phyloP scores from a whole-genome alignment of 2,888 invertebrate species.

The Drepanosiphum platanoidis region DNA sequence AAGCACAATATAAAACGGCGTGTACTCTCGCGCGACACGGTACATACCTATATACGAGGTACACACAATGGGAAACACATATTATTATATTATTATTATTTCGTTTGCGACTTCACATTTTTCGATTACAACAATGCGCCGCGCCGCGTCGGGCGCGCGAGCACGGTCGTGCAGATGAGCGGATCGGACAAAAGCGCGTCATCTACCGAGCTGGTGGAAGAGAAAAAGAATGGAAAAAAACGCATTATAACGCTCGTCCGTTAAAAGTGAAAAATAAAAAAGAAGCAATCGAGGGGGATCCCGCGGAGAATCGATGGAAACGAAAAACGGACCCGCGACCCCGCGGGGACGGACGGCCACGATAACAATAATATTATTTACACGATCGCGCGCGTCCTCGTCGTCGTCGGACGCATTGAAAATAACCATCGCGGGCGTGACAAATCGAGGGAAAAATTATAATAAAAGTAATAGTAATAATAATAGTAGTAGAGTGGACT shows the following conservation, averaged over 20 bases:
- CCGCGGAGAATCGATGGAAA: constrained; percentile 40
- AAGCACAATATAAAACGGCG: too few species aligned
- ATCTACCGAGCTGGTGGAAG: neutral
- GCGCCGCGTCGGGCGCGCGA: too few species aligned
- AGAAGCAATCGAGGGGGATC: constrained; percentile 11
- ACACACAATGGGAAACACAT: neutral
- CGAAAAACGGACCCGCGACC: constrained; percentile 25
- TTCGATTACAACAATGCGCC: neutral
- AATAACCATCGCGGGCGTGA: constrained; percentile 28
- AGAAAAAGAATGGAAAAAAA: neutral
- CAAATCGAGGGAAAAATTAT: constrained; percentile 25
- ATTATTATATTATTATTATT: neutral
- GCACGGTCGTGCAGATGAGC: neutral
- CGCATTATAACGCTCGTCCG: constrained; percentile 41
- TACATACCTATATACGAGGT: neutral
- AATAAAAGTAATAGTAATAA: neutral
- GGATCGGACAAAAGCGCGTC: constrained; percentile 40
- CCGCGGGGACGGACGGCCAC: neutral
- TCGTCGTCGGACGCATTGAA: constrained; percentile 13
- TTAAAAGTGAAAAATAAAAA: neutral
- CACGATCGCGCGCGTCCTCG: constrained; percentile 33
- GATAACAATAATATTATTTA: constrained; percentile 9
- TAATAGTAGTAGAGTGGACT: neutral
- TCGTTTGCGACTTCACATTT: constrained; percentile 31
- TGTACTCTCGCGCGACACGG: neutral